Percentiles rank a stretch among this genome's conserved stretches.
These are phyloP conservation scores for Macroramphosus scolopax DNA, from an alignment of 2,797 vertebrate genomes.

Conservation along the genomic window DNA sequence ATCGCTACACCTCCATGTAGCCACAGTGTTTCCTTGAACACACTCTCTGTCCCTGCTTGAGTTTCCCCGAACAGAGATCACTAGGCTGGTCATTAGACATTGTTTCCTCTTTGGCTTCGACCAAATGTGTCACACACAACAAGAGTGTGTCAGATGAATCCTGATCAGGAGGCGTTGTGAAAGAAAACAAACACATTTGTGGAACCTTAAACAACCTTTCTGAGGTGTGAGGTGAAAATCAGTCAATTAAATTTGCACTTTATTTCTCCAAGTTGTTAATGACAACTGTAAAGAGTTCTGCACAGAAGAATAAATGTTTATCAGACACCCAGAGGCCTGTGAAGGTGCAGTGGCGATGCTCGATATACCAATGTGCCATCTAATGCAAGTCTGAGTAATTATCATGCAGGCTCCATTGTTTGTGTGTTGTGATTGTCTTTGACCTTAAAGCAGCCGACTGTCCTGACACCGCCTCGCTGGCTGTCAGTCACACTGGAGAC, in stretches of 20 bases:
- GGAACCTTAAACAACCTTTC: no score
- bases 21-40: no score
- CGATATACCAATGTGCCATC: constrained; percentile 19
- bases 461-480: constrained; percentile 8
- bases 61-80: no score
- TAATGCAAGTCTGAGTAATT: constrained; percentile 28
- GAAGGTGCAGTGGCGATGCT: no score
- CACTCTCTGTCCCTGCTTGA: no score
- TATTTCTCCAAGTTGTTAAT: no score
- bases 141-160: background rate
- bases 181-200: background rate
- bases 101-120: background rate
- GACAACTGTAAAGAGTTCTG: no score
- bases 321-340: background rate
- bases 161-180: background rate
- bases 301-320: no score
- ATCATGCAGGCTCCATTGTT: constrained; percentile 18
- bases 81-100: no score
- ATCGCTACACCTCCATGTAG: no score
- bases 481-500: constrained; percentile 34
- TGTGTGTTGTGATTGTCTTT: constrained; percentile 34
- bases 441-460: constrained; percentile 71
- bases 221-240: no score
- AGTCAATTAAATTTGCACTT: no score
- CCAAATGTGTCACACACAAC: constrained; percentile 11